These are phyloP conservation scores for Bombyx mori DNA, from an alignment of 1,140 invertebrate genomes.

Conservation along the genomic window DNA sequence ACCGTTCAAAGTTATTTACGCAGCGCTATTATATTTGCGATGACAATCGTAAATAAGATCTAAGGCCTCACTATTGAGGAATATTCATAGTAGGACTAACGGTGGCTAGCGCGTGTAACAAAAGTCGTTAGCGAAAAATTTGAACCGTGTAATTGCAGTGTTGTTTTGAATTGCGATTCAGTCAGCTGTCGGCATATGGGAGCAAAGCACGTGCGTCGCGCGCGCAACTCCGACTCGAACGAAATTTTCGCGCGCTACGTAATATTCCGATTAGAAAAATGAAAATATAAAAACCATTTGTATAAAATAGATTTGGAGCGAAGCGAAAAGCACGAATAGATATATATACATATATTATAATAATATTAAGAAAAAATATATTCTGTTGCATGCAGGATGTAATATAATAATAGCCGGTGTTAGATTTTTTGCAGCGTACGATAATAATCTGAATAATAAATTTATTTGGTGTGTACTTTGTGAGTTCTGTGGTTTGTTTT, in stretches of 20 bases:
- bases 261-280: conserved; percentile 11
- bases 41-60: conserved; percentile 3
- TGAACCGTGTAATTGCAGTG: conserved; percentile 48
- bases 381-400: neutral
- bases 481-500: too few species aligned
- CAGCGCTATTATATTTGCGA: conserved; percentile 1
- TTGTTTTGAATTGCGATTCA: conserved; percentile 58
- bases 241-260: conserved; percentile 45
- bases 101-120: conserved; percentile 11
- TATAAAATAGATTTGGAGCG: too few species aligned
- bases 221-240: conserved; percentile 38
- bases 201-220: conserved; percentile 50
- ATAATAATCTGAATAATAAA: conserved; percentile 9
- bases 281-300: too few species aligned
- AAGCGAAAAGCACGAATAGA: too few species aligned
- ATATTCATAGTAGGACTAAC: conserved; percentile 5
- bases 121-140: conserved; percentile 50
- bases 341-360: too few species aligned
- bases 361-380: too few species aligned
- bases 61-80: neutral
- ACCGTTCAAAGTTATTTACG: too few species aligned
- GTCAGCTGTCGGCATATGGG: conserved; percentile 62
- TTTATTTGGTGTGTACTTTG: conserved; percentile 3
- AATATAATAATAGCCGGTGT: neutral
- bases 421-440: conserved; percentile 5